Percentiles rank a stretch among this genome's conserved stretches.
Conservation (phyloP, 2,113 vertebrate genomes). For the Tenrec ecaudatus region DNA sequence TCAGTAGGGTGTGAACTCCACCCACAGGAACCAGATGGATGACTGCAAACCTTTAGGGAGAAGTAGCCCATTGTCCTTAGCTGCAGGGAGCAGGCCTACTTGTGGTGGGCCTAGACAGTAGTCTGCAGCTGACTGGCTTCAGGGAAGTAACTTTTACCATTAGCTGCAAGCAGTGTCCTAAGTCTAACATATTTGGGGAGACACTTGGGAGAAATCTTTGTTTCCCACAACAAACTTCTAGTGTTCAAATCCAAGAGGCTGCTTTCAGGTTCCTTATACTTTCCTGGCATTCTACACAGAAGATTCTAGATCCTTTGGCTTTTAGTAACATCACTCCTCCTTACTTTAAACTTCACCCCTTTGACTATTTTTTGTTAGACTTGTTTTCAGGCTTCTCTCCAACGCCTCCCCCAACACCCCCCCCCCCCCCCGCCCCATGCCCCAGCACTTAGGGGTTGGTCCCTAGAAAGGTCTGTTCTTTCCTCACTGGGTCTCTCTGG, state of each 20-base stretch:
- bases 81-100: too few species aligned
- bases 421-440: not conserved
- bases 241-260: not conserved
- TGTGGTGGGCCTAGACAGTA: too few species aligned
- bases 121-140: too few species aligned
- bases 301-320: not conserved
- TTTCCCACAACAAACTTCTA: not conserved
- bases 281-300: not conserved
- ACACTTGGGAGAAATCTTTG: too few species aligned
- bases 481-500: not conserved
- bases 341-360: not conserved
- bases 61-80: too few species aligned
- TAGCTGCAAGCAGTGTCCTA: too few species aligned
- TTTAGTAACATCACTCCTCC: not conserved
- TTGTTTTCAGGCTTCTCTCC: slow-evolving; percentile 1
- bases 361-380: not conserved
- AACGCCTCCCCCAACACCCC: too few species aligned
- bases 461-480: not conserved
- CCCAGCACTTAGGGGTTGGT: not conserved
- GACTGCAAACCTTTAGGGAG: too few species aligned
- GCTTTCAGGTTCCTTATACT: not conserved
- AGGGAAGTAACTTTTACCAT: too few species aligned
- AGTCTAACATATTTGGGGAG: too few species aligned
- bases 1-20: too few species aligned
- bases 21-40: too few species aligned